These are phyloP conservation scores for Piprites chloris DNA, from an alignment of 2,113 vertebrate genomes.

Conservation along the genomic window DNA sequence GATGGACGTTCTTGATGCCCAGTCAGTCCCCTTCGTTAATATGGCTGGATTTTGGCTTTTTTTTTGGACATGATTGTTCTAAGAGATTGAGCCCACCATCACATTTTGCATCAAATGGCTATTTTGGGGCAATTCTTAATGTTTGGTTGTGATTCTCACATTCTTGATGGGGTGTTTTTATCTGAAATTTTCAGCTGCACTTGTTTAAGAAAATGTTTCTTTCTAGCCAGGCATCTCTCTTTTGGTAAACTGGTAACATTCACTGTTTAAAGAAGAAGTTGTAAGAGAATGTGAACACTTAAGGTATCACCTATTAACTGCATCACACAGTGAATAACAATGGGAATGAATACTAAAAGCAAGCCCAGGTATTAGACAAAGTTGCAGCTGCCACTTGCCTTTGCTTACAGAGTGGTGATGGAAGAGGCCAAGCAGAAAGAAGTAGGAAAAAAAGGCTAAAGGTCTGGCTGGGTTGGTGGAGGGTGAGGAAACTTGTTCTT, in stretches of 20 bases:
- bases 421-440: not conserved
- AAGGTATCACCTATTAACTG: not conserved
- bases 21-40: not conserved
- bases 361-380: not conserved
- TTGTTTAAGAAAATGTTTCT: not conserved
- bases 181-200: not conserved
- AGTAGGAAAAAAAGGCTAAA: not conserved
- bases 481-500: not conserved
- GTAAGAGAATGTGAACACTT: not conserved
- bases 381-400: not conserved
- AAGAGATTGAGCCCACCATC: not conserved
- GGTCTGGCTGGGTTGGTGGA: not conserved
- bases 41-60: not conserved
- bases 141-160: rapidly evolving
- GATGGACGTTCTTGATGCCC: not conserved
- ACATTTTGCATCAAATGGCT: not conserved
- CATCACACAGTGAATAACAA: not conserved
- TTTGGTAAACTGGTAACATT: not conserved
- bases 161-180: not conserved
- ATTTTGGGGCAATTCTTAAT: not conserved
- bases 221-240: not conserved
- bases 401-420: not conserved
- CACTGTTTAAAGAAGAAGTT: not conserved
- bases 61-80: not conserved
- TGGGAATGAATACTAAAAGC: not conserved